Base-by-base conservation (phyloP, 2,113 vertebrate genomes). In the Hyla sarda region DNA sequence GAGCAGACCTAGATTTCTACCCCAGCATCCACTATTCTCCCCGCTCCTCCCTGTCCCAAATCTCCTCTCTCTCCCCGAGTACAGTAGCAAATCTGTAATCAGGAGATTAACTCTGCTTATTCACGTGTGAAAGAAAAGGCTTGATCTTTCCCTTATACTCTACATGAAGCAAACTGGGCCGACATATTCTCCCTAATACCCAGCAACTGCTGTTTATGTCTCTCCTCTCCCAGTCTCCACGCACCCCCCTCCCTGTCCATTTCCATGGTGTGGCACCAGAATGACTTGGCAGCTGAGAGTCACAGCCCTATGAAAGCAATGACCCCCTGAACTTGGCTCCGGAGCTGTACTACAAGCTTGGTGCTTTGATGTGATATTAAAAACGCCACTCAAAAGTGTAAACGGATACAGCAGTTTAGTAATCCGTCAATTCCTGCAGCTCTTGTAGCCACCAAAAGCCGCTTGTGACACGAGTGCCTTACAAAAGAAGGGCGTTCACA, bases 71-170 rank as follows among this genome's bases (percentile, higher is more conserved):
- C 82, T 54, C 48, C 84, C 80, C 62, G 41, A 41, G 88, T 41
- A 91, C 93, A 94, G 94, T 90, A 91, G 92, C 83, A n/a, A 89
- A 69, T 91, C 23, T 88, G 88, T 92, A 91, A 93, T 93, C 91
- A 85, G 47, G 89, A 94, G 93, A 95, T 94, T 93, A 95, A 94
- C 87, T 90, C 89, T 83, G 92, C 83, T 92, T 91, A 92, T 92
- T 94, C 91, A 90, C 83, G 90, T 93, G 92, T 95, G 93, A 96
- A 97, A 97, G 89, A 88, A 91, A 81, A 91, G 93, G 91, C 91
- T 93, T 93, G 93, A 93, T 94, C 95, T 91, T 92, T 88, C 90
- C 65, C 92, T 91, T 92, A 85, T 88, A 72, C 48, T 28, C 74
- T 6, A 80, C 76, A 89, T 93, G 62, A 82, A 92, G 94, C 91